These are phyloP conservation scores for Ptilodon capucinus DNA, from an alignment of 2,888 invertebrate genomes.

Conservation along the genomic window DNA sequence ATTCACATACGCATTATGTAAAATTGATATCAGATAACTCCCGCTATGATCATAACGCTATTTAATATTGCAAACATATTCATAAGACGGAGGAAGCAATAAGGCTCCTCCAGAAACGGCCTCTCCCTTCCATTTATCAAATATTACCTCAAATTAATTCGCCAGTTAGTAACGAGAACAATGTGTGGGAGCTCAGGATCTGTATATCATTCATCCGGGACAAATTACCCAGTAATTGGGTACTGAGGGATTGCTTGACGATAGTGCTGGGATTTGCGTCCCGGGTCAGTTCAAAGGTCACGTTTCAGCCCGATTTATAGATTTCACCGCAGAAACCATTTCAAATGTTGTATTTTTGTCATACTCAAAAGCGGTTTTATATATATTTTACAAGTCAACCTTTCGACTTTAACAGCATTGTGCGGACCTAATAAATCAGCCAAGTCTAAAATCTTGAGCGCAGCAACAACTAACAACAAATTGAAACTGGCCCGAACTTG, in stretches of 20 bases:
- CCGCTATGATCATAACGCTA: no score
- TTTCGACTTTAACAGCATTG: neutral
- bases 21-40: no score
- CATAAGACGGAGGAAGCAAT: neutral
- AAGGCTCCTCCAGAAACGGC: neutral
- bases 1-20: no score
- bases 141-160: neutral
- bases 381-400: no score
- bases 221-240: neutral
- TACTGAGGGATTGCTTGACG: neutral
- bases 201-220: neutral
- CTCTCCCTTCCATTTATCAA: neutral
- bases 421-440: neutral
- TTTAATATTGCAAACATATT: no score
- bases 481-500: slow-evolving; percentile 1
- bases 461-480: neutral
- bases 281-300: neutral
- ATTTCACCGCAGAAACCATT: no score
- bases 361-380: no score
- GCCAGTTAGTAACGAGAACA: neutral
- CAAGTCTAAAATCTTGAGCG: neutral
- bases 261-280: no score
- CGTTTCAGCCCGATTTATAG: no score
- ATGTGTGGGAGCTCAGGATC: neutral
- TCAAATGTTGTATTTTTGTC: no score